Evolutionary conservation across 2,797 vertebrate genomes (phyloP).

Genomic region (Ceyx erithaca): DNA sequence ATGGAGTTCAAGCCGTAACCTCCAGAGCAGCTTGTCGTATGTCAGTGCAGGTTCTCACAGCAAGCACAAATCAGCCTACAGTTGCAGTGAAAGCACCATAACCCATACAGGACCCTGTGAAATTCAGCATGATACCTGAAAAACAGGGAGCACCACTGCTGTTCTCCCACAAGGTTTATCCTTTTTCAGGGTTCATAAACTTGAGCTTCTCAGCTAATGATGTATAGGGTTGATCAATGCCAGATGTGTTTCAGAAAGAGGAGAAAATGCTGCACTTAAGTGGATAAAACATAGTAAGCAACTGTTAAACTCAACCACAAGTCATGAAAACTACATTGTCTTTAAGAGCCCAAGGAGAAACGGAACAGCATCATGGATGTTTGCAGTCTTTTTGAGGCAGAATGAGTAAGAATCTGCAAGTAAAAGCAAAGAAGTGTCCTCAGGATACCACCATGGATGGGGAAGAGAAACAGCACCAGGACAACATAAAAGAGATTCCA

Average conservation of each 20-base stretch:
- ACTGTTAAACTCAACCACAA: not conserved
- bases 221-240: not conserved
- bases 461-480: not conserved
- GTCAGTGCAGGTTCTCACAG: not conserved
- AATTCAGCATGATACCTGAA: not conserved
- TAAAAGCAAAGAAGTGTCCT: not conserved
- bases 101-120: not conserved
- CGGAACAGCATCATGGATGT: not conserved
- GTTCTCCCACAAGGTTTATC: conserved; percentile 33
- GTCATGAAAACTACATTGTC: not conserved
- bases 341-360: not conserved
- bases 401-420: not conserved
- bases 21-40: not conserved
- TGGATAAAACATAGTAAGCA: not conserved
- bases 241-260: conserved; percentile 16
- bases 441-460: not conserved
- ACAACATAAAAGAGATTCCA: not conserved
- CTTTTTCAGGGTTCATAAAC: not conserved
- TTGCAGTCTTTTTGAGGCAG: not conserved
- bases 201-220: conserved; percentile 2
- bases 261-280: not conserved
- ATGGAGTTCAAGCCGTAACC: not conserved
- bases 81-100: not conserved
- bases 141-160: not conserved
- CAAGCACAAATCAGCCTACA: not conserved